These are phyloP conservation scores for Norana najaformis DNA, from an alignment of 2,888 invertebrate genomes.

Conservation along the genomic window DNA sequence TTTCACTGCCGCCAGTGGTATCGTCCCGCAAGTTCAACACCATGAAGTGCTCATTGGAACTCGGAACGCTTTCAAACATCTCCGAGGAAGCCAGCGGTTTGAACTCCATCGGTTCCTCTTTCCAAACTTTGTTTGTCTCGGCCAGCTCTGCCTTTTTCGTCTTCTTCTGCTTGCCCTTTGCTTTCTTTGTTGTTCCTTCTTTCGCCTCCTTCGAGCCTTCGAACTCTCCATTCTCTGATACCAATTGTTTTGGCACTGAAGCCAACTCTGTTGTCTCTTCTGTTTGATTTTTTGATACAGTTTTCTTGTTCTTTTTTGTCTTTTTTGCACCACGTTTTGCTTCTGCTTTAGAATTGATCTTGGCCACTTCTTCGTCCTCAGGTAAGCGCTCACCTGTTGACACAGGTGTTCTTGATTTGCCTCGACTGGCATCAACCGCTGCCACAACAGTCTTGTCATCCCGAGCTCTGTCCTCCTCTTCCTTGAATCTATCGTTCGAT, in stretches of 20 bases:
- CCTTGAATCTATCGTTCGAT: neutral
- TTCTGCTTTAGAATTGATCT: neutral
- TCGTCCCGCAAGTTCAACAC: neutral
- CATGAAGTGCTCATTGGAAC: neutral
- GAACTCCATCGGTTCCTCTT: conserved; percentile 34
- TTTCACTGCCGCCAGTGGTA: neutral
- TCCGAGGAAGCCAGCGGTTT: conserved; percentile 39
- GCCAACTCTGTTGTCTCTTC: neutral
- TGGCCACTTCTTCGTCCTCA: conserved; percentile 29
- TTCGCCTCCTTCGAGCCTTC: neutral
- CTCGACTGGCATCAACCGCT: neutral
- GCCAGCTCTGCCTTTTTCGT: neutral
- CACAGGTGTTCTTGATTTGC: neutral
- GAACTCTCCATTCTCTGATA: neutral
- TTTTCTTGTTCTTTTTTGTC: conserved; percentile 27
- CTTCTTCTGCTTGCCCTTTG: neutral
- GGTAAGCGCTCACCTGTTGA: neutral
- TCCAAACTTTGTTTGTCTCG: neutral
- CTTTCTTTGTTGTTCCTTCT: conserved; percentile 24
- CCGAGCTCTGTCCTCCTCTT: neutral
- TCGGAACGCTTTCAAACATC: conserved; percentile 24
- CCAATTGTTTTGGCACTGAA: conserved; percentile 18
- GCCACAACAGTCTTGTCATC: neutral
- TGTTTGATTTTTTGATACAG: neutral
- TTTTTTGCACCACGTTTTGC: conserved; percentile 24